Evolutionary conservation across 2,888 invertebrate species (phyloP), one percentile per base, ranked within the genome.

Genomic region (Aethes cnicana): DNA sequence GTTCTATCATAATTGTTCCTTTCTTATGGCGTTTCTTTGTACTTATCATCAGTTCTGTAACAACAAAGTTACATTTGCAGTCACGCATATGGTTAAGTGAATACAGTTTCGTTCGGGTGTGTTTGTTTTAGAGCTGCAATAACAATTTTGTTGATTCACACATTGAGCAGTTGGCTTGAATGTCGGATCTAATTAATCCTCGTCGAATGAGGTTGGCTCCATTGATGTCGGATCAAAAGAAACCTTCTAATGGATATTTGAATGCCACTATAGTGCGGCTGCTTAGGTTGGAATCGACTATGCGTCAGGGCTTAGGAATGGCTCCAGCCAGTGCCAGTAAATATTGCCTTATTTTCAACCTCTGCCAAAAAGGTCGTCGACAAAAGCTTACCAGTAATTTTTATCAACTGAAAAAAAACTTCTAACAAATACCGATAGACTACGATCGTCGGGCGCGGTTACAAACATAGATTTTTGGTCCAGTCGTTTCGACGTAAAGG

Each of bases 221-320:
- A 77, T 74, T 78, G 77, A 75, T 68, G 67, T 48, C 61, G 72
- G 73, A 82, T 85, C 80, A 82, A 85, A 88, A 85, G 82, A 84
- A 81, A 78, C 75, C 77, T 76, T 64, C 72, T 85, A 85, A 87
- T 87, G 86, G 75, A 76, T 80, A 86, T 86, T 84, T 85, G 84
- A 87, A 85, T 81, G 67, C 77, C 60, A 58, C 54, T 43, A 75
- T 73, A 74, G 74, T 74, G 57, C 32, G 55, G n/a, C 59, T 77
- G 72, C 26, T 42, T 39, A 32, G 33, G 47, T 16, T 25, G 36
- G 43, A 26, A 18, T 47, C 53, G 14, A 33, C 17, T 20, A 53
- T 43, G 47, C 47, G 48, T 47, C 48, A 48, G 46, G 16, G 48
- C 30, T 37, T 36, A 43, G 41, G 48, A 53, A 48, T 44, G 44